Evolutionary conservation across 2,888 invertebrate genomes (phyloP).

Genomic region (Drosophila tanythrix): DNA sequence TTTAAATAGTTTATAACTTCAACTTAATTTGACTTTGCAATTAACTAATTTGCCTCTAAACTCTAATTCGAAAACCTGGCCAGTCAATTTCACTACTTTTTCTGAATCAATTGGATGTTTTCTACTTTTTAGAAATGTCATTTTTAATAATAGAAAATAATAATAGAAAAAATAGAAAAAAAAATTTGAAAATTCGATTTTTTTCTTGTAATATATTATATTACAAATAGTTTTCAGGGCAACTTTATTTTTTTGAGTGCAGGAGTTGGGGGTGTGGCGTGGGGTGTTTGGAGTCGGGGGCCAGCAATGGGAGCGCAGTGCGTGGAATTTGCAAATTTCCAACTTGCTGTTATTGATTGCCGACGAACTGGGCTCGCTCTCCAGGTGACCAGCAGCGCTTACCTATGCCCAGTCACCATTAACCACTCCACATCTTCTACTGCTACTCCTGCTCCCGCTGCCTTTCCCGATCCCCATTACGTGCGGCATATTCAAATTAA

Average conservation of each 20-base stretch:
- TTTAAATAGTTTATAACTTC: no score
- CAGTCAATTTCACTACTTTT: no score
- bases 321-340: constrained; percentile 47
- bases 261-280: not conserved
- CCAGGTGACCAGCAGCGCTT: constrained; percentile 4
- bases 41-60: no score
- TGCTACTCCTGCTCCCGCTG: not conserved
- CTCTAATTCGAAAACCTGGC: no score
- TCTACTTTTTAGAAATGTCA: not conserved
- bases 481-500: constrained; percentile 72
- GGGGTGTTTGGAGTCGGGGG: not conserved
- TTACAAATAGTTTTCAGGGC: not conserved
- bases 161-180: no score
- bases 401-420: not conserved
- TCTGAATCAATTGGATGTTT: not conserved
- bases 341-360: constrained; percentile 69
- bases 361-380: constrained; percentile 12
- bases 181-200: not conserved
- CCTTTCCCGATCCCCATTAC: constrained; percentile 32
- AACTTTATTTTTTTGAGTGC: not conserved
- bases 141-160: not conserved
- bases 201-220: not conserved
- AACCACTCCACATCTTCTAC: not conserved
- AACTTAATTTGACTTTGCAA: no score
- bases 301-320: constrained; percentile 18